These are phyloP conservation scores for Hololepta plana DNA, from an alignment of 2,888 invertebrate genomes.

Conservation along the genomic window DNA sequence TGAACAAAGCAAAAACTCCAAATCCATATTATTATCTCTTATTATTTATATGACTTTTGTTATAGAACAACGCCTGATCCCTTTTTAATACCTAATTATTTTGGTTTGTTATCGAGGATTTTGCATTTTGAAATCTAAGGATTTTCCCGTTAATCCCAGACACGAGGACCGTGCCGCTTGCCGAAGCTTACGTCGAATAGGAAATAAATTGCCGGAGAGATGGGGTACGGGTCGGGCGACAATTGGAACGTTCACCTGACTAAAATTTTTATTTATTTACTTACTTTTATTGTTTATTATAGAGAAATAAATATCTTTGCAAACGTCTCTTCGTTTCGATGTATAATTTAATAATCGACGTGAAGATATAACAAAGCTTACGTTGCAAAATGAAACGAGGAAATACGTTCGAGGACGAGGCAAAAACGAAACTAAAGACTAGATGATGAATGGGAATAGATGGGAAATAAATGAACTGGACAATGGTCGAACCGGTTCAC, in stretches of 20 bases:
- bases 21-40: too few species aligned
- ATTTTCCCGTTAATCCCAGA: constrained; percentile 11
- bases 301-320: constrained; percentile 6
- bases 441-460: too few species aligned
- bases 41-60: too few species aligned
- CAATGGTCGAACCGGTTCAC: constrained; percentile 22
- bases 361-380: too few species aligned
- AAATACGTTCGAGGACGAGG: too few species aligned
- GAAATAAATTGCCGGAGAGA: constrained; percentile 15
- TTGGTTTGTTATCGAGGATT: constrained; percentile 15
- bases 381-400: too few species aligned
- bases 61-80: too few species aligned
- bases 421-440: too few species aligned
- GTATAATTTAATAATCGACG: too few species aligned
- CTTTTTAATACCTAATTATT: constrained; percentile 15
- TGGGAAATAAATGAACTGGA: constrained; percentile 25
- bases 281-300: neutral
- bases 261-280: too few species aligned
- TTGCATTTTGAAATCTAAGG: constrained; percentile 10
- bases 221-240: constrained; percentile 12
- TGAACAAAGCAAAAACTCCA: too few species aligned
- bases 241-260: constrained; percentile 14
- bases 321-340: too few species aligned
- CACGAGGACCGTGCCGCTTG: constrained; percentile 11
- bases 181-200: constrained; percentile 14